These are phyloP conservation scores for Rhagoletis pomonella DNA, from an alignment of 1,140 invertebrate genomes.

Conservation along the genomic window DNA sequence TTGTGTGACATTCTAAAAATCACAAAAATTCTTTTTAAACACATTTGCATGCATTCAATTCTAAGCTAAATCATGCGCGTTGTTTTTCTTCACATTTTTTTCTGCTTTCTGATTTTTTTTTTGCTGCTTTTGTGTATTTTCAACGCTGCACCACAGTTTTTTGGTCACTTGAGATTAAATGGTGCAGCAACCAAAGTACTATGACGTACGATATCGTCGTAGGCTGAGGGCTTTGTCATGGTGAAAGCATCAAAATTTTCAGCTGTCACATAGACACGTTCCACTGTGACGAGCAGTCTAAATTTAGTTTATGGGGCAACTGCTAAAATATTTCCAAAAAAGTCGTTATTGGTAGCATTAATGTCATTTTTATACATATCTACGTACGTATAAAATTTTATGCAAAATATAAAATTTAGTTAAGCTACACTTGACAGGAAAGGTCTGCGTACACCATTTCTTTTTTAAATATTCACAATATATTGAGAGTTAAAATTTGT, in stretches of 20 bases:
- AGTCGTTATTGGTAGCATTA: too few relatives aligned
- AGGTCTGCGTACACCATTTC: too few relatives aligned
- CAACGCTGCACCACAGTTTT: conserved; percentile 9
- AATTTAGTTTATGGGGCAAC: too few relatives aligned
- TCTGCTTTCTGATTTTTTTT: background rate
- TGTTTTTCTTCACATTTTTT: background rate
- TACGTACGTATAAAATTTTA: too few relatives aligned
- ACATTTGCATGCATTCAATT: background rate
- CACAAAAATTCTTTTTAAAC: background rate
- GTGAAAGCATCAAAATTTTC: background rate
- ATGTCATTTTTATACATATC: too few relatives aligned
- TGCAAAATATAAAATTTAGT: too few relatives aligned
- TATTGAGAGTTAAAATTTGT: too few relatives aligned
- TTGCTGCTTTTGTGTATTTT: background rate
- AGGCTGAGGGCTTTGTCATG: background rate
- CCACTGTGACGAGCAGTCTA: background rate
- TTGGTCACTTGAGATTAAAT: conserved; percentile 34
- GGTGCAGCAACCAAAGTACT: background rate
- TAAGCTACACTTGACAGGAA: too few relatives aligned
- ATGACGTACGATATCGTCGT: background rate
- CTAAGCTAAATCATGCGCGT: background rate
- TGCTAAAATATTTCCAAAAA: too few relatives aligned
- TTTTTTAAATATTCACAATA: too few relatives aligned
- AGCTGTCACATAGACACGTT: conserved; percentile 27
- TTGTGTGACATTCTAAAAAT: background rate